Base-by-base conservation (phyloP, 2,113 vertebrate species). In the Zosterops japonicus region DNA sequence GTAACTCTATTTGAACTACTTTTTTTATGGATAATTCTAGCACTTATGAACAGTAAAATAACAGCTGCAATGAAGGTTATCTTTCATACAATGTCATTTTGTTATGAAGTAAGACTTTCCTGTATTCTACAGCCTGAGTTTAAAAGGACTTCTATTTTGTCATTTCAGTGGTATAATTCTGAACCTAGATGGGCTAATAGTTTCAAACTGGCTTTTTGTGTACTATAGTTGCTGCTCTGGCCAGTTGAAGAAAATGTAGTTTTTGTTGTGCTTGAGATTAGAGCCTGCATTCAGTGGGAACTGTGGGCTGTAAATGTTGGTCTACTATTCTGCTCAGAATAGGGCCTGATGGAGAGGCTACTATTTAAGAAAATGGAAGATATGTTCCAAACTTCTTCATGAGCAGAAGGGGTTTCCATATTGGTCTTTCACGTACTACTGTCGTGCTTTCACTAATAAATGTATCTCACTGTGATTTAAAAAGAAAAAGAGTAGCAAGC, bases 61-160 rank as follows among this genome's bases (percentile, higher is more conserved):
- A 74, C 27, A 52, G 11, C 19, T 77, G 47, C 44, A 20, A 80
- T 90, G 59, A 90, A 93, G 63, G 70, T 74, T 92, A 74, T 93
- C 91, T 94, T 93, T 95, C 18, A 78, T 80, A 67, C 27, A 88
- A 77, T 63, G 33, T 15, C 12, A 53, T 93, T 93, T 85, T 83
- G 15, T 85, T 91, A 57, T 16, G n/a, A 89, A 39, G 80, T 80
- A 85, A 42, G 59, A 57, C 49, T 93, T 91, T 19, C 19, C 39
- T 25, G 29, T 72, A 20, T 75, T 87, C 57, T 85, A 33, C 31
- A 65, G 36, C 47, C 44, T 6, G 22, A 72, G 11, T 80, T 80
- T 86, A 31, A 78, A 95, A 90, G 55, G 44, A 63, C 13, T 77
- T 2, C 0, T 44, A 44, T 86, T 88, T 80, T 90, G 29, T 41